Percentiles rank a stretch among this genome's conserved stretches.
Conservation (phyloP, 2,888 invertebrate species). For the Hydroisotoma schaefferi region DNA sequence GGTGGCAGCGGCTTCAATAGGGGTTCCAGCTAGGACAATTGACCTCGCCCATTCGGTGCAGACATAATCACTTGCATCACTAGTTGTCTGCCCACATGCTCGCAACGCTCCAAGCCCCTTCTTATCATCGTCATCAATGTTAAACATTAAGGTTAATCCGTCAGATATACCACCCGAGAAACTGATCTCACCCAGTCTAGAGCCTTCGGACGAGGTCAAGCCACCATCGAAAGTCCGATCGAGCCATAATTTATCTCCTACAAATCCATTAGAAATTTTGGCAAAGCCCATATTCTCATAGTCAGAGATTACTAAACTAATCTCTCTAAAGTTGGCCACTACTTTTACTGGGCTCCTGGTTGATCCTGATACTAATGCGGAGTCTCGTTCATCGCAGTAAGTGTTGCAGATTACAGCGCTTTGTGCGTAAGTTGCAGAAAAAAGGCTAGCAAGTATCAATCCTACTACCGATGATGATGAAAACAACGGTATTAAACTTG, state of each 20-base stretch:
- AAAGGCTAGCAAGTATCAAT: too few relatives aligned
- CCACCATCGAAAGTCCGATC: conserved; percentile 35
- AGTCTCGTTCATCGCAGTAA: conserved; percentile 27
- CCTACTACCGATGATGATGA: too few relatives aligned
- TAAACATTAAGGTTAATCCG: conserved; percentile 14
- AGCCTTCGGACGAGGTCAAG: conserved; percentile 16
- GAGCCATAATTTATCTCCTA: conserved; percentile 30
- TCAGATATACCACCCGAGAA: conserved; percentile 10
- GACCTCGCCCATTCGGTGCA: conserved; percentile 33
- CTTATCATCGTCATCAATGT: conserved; percentile 17
- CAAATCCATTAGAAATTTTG: conserved; percentile 19
- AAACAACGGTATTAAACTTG: too few relatives aligned
- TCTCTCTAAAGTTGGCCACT: conserved; percentile 11
- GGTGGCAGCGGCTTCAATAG: conserved; percentile 27
- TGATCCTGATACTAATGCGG: conserved; percentile 11
- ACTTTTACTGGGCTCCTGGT: conserved; percentile 8
- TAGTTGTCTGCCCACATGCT: conserved; percentile 19
- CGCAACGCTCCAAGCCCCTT: conserved; percentile 20
- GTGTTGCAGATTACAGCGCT: conserved; percentile 17
- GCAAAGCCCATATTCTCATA: conserved; percentile 30
- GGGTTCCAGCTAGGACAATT: conserved; percentile 18
- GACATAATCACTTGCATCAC: conserved; percentile 12
- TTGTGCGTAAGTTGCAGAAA: too few relatives aligned
- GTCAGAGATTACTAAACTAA: conserved; percentile 24
- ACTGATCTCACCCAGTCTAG: conserved; percentile 13